Base-by-base conservation (phyloP, 2,797 vertebrate species). In the Cyprinodon diabolis region DNA sequence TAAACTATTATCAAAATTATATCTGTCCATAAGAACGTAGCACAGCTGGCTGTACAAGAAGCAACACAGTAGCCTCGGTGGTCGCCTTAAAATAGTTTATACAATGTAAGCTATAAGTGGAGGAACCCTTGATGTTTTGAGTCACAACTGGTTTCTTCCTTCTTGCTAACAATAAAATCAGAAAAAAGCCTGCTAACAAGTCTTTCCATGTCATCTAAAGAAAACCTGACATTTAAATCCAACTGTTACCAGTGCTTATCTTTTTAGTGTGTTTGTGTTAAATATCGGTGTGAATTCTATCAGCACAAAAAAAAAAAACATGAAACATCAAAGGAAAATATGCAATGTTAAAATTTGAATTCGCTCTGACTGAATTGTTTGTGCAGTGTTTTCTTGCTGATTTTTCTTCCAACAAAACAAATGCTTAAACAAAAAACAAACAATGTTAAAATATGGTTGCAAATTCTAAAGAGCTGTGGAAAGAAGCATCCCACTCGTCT, bases 1-100 rank as follows among this genome's bases (percentile, higher is more conserved):
- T 58, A 63, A 84, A 87, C 81, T 81, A 87, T 90, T 86, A 88
- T 84, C 69, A 60, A 78, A 80, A 84, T 82, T 76, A 85, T 76
- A 86, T 74, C 75, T 66, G 77, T 80, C 80, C 76, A 87, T 86
- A 87, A 86, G 76, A 62, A 62, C 48, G 78, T 47, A 62, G 71
- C 72, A 76, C 40, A 66, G 51, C 58, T 57, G 75, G 63, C 66
- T 86, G 66, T 77, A 79, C 69, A 74, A 69, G 68, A 68, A 78
- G 45, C 58, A 62, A 79, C 68, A 66, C 14, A 11, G 43, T 25
- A 66, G 71, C 55, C 67, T 73, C 35, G 66, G 75, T 66, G 48
- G 63, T 70, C 60, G 40, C 67, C 48, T 45, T 74, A 71, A 80
- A 83, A 77, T 58, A 82, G 52, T 62, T 73, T 72, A 81, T 84